phyloP scores from a whole-genome alignment of 2,113 vertebrate species.

The Malaclemys terrapin region DNA sequence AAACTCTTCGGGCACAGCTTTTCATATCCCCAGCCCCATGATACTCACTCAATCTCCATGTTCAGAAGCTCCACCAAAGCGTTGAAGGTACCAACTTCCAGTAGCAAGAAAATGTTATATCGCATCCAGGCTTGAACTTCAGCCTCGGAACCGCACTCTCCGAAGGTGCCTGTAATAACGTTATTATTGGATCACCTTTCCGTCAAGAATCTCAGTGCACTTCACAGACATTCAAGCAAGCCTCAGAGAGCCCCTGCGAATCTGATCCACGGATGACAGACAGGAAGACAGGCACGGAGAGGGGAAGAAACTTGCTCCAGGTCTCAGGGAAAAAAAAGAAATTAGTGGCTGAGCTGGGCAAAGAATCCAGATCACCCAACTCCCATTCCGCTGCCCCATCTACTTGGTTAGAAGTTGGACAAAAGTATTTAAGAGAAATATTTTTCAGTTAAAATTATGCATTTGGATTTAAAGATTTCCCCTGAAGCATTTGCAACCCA shows the following conservation, averaged over 20 bases:
- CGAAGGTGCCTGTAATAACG: constrained; percentile 89
- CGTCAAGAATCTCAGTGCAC: accelerated
- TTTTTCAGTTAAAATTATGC: background rate
- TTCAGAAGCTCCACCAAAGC: constrained; percentile 97
- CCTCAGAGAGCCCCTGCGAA: accelerated
- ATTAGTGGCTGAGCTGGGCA: background rate
- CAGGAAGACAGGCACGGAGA: accelerated
- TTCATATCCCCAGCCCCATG: background rate
- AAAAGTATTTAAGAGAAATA: background rate
- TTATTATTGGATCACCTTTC: background rate
- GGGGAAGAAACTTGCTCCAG: background rate
- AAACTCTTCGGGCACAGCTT: background rate
- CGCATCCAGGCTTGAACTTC: constrained; percentile 97
- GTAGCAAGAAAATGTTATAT: constrained; percentile 94
- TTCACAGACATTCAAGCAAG: accelerated
- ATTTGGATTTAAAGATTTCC: background rate
- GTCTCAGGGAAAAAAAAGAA: accelerated
- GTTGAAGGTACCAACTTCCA: constrained; percentile 94
- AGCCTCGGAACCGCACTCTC: constrained; percentile 90
- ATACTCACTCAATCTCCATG: constrained; percentile 98
- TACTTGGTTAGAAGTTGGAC: background rate
- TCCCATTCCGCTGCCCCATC: background rate
- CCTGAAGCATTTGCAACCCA: background rate
- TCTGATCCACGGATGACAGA: accelerated
- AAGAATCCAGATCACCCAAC: background rate